Conservation (phyloP, 2,113 vertebrate genomes). For the Microtus oregoni region DNA sequence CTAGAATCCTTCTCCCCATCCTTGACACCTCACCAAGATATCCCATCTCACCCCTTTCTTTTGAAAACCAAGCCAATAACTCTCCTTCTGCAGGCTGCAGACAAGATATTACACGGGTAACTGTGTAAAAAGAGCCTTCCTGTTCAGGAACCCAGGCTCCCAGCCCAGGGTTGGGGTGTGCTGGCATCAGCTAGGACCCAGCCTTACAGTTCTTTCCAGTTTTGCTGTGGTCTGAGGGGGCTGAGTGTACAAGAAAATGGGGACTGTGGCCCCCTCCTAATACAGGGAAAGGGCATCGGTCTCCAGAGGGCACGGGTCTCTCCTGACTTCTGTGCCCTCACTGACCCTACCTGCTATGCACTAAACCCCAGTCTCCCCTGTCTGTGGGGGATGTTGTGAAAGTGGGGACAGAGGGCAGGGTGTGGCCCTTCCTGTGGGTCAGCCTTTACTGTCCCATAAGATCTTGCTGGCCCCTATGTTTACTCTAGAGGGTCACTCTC, state of each 20-base stretch:
- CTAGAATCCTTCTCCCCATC: slow-evolving; percentile 60
- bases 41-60: slow-evolving; percentile 26
- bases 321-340: neutral
- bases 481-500: neutral
- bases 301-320: neutral
- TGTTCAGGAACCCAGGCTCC: neutral
- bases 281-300: neutral
- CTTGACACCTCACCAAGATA: slow-evolving; percentile 65
- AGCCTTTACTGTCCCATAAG: neutral
- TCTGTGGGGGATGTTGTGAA: neutral
- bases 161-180: neutral
- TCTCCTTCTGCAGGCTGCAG: slow-evolving; percentile 33
- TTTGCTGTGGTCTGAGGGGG: neutral
- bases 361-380: neutral
- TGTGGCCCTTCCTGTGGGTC: neutral
- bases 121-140: slow-evolving; percentile 19
- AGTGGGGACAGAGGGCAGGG: neutral
- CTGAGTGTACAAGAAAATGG: neutral
- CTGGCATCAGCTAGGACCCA: neutral
- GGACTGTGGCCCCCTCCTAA: neutral
- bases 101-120: slow-evolving; percentile 57
- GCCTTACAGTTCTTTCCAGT: neutral
- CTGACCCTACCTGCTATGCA: neutral
- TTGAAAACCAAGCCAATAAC: slow-evolving; percentile 59
- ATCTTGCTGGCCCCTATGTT: neutral